A percentile compares a stretch with the other conserved stretches of the same genome.
Evolutionary conservation across 2,113 vertebrate species (phyloP).

Genomic region (Spheniscus mendiculus): DNA sequence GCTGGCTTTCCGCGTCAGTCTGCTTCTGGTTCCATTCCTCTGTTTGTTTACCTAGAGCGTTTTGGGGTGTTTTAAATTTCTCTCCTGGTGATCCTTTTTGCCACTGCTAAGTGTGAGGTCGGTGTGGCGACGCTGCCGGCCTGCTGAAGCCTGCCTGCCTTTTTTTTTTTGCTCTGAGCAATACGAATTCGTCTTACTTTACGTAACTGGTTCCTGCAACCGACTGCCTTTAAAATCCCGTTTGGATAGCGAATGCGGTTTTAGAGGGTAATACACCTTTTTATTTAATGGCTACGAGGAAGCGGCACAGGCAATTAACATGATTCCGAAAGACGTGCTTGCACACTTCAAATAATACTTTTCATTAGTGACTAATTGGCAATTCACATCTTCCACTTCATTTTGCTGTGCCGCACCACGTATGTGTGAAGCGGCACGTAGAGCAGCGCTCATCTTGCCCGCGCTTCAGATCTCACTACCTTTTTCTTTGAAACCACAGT

Average conservation of each 20-base stretch:
- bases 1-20: not conserved
- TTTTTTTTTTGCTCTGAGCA: rapidly evolving
- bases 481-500: too few relatives aligned
- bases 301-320: rapidly evolving
- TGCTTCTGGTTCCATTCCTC: too few relatives aligned
- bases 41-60: too few relatives aligned
- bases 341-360: not conserved
- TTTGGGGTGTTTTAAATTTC: not conserved
- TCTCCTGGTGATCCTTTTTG: not conserved
- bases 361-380: not conserved
- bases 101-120: rapidly evolving
- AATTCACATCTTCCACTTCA: too few relatives aligned
- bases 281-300: rapidly evolving
- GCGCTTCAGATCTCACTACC: rapidly evolving
- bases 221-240: rapidly evolving
- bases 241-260: rapidly evolving
- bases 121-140: not conserved
- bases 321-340: rapidly evolving
- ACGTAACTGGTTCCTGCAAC: not conserved
- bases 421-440: rapidly evolving
- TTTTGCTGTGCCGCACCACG: not conserved
- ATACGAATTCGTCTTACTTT: not conserved
- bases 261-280: rapidly evolving
- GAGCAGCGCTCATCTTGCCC: rapidly evolving
- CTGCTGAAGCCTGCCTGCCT: not conserved